Percentiles rank a stretch among this genome's conserved stretches.
These are phyloP conservation scores for Darevskia nairensis DNA, from an alignment of 2,797 vertebrate genomes.

Conservation along the genomic window DNA sequence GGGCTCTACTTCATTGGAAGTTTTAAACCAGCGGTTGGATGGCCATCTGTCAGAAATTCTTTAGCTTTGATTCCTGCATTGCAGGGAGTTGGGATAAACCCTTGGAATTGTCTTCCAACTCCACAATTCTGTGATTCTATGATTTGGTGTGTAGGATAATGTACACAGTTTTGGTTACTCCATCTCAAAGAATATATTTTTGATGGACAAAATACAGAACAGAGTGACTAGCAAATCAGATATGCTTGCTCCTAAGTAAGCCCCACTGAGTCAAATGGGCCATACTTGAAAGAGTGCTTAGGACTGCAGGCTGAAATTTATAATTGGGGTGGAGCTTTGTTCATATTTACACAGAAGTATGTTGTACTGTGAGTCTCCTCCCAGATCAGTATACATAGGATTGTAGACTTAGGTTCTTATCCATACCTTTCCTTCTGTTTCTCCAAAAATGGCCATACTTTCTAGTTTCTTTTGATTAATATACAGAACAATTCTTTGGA, in stretches of 20 bases:
- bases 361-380: neutral
- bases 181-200: too few relatives aligned
- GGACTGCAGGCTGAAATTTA: neutral
- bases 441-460: conserved; percentile 21
- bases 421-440: neutral
- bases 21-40: too few relatives aligned
- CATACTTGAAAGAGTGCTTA: neutral
- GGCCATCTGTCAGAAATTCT: too few relatives aligned
- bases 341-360: neutral
- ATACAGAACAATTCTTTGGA: conserved; percentile 19
- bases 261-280: neutral
- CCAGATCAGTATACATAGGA: neutral
- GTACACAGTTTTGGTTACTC: too few relatives aligned
- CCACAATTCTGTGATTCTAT: too few relatives aligned
- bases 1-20: too few relatives aligned
- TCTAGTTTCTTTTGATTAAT: conserved; percentile 18
- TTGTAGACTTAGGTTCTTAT: neutral
- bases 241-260: neutral
- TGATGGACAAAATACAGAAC: too few relatives aligned
- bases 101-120: too few relatives aligned
- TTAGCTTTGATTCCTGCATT: too few relatives aligned
- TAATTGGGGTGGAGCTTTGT: neutral
- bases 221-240: neutral
- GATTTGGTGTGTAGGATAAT: too few relatives aligned
- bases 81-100: too few relatives aligned